phyloP scores from a whole-genome alignment of 2,797 vertebrate genomes.

The Sebastiscus albofasciatus region DNA sequence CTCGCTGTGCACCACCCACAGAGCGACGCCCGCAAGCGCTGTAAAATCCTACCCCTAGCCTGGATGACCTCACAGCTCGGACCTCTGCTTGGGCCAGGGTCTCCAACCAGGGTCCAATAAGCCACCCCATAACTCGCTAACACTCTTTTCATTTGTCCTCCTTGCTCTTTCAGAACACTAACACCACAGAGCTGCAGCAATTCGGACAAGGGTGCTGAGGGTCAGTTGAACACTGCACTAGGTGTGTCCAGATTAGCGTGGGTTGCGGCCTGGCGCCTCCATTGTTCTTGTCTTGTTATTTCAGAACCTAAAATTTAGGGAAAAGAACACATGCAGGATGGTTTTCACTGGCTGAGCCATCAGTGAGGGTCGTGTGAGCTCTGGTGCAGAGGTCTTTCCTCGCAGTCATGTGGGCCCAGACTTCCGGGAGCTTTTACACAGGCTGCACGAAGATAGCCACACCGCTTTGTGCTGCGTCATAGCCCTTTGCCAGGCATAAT shows the following conservation, averaged over 20 bases:
- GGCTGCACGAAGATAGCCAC: conserved; percentile 56
- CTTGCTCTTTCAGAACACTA: conserved; percentile 18
- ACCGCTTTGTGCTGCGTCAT: conserved; percentile 54
- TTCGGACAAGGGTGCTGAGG: conserved; percentile 9
- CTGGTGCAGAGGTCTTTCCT: conserved; percentile 49
- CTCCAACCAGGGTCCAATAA: conserved; percentile 52
- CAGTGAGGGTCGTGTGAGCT: conserved; percentile 49
- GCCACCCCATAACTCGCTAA: conserved; percentile 46
- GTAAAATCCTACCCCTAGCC: conserved; percentile 55
- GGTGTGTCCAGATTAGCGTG: conserved; percentile 68
- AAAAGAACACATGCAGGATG: conserved; percentile 37
- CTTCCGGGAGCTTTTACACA: conserved; percentile 55
- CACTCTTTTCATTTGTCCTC: conserved; percentile 49
- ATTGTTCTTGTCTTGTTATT: conserved; percentile 77
- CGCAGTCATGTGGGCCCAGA: conserved; percentile 48
- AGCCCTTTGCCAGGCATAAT: conserved; percentile 68
- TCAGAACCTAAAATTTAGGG: conserved; percentile 43
- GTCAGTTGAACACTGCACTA: conserved; percentile 48
- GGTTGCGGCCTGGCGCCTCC: conserved; percentile 67
- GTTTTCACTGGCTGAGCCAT: conserved; percentile 64
- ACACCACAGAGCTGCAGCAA: conserved; percentile 43
- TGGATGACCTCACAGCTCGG: conserved; percentile 66
- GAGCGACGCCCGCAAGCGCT: conserved; percentile 43
- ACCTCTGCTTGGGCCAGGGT: conserved; percentile 45
- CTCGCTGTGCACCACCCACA: conserved; percentile 71